Conservation (phyloP, 2,888 invertebrate genomes). For the Drosophila setosimentum region DNA sequence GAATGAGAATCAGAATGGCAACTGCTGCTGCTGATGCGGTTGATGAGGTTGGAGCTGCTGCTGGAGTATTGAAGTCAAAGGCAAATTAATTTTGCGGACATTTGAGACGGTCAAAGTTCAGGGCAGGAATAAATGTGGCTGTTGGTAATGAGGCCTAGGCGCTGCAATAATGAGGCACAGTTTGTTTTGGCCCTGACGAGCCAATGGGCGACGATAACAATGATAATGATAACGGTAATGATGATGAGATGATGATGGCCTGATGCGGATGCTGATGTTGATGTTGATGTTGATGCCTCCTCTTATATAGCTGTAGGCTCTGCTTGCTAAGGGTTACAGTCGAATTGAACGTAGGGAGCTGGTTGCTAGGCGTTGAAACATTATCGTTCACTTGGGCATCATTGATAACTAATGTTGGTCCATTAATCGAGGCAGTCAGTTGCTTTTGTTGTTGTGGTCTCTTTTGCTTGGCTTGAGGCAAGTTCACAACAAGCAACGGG, state of each 20-base stretch:
- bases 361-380: constrained; percentile 54
- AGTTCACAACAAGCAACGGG: constrained; percentile 12
- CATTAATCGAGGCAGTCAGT: constrained; percentile 73
- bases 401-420: constrained; percentile 80
- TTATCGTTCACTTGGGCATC: constrained; percentile 79
- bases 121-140: constrained; percentile 34
- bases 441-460: constrained; percentile 29
- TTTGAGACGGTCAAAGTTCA: constrained; percentile 60
- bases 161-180: constrained; percentile 26
- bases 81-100: constrained; percentile 62
- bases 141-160: constrained; percentile 52
- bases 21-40: constrained; percentile 31
- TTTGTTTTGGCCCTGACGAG: constrained; percentile 37
- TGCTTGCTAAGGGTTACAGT: constrained; percentile 8
- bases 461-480: constrained; percentile 41
- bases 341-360: not conserved
- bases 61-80: constrained; percentile 28
- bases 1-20: constrained; percentile 7
- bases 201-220: constrained; percentile 51
- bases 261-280: constrained; percentile 3
- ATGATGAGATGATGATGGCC: constrained; percentile 9
- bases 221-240: constrained; percentile 44
- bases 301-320: constrained; percentile 1
- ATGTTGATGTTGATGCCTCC: constrained; percentile 6
- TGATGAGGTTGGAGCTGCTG: constrained; percentile 11